Percentiles rank a stretch among this genome's conserved stretches.
Conservation (phyloP, 92 coral and sea anemone genomes). For the Actinernus sp. region DNA sequence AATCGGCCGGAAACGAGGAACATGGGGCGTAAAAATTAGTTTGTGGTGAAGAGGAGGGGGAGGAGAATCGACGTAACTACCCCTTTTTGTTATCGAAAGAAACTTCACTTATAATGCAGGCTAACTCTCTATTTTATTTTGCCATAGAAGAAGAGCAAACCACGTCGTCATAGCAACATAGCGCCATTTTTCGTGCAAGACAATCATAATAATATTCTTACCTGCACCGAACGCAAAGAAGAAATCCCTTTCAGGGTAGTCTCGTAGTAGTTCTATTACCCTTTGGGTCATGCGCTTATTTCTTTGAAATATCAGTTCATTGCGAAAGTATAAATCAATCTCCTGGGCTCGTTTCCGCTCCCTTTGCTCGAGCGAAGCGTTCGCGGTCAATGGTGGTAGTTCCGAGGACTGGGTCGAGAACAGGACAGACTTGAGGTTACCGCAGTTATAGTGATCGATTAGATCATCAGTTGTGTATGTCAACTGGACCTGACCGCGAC, state of each 20-base stretch:
- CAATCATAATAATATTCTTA: too few relatives aligned
- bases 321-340: constrained; percentile 79
- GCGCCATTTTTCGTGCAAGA: not conserved
- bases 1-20: too few relatives aligned
- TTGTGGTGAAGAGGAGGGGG: too few relatives aligned
- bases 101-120: too few relatives aligned
- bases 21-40: too few relatives aligned
- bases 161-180: too few relatives aligned
- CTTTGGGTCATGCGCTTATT: constrained; percentile 91
- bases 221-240: constrained; percentile 99
- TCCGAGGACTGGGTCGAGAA: constrained; percentile 77
- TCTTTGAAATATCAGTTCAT: constrained; percentile 84
- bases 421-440: constrained; percentile 88
- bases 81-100: too few relatives aligned
- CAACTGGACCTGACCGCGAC: constrained; percentile 79
- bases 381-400: constrained; percentile 59
- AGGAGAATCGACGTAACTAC: too few relatives aligned
- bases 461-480: constrained; percentile 92
- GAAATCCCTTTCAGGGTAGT: constrained; percentile 80
- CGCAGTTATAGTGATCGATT: constrained; percentile 95
- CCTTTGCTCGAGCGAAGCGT: constrained; percentile 53
- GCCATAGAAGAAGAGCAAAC: too few relatives aligned
- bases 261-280: constrained; percentile 71
- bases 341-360: constrained; percentile 68
- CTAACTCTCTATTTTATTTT: too few relatives aligned